phyloP scores from a whole-genome alignment of 2,113 vertebrate genomes.

The Poeciliopsis turrubarensis region DNA sequence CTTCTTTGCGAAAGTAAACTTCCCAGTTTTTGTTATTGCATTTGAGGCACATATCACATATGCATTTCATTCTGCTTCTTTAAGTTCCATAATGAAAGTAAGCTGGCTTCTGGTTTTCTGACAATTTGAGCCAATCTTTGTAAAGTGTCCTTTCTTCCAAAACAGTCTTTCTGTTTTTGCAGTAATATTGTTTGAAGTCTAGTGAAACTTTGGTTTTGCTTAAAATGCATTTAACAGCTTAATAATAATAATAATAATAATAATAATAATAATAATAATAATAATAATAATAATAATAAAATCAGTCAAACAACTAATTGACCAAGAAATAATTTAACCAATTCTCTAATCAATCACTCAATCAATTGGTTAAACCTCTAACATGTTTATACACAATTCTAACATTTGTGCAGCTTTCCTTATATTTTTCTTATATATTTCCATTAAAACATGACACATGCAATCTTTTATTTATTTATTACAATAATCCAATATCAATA shows the following conservation, averaged over 20 bases:
- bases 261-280: not conserved
- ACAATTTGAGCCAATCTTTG: slow-evolving; percentile 21
- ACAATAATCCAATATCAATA: not conserved
- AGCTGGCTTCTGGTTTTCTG: slow-evolving; percentile 11
- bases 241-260: too few species aligned
- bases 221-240: not conserved
- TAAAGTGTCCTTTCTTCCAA: not conserved
- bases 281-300: too few species aligned
- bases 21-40: slow-evolving; percentile 16
- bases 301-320: not conserved
- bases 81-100: slow-evolving; percentile 16
- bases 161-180: not conserved
- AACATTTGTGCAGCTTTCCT: too few species aligned
- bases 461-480: too few species aligned
- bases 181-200: not conserved
- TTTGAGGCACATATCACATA: slow-evolving; percentile 24
- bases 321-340: too few species aligned
- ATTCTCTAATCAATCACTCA: too few species aligned
- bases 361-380: too few species aligned
- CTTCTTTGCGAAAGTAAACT: not conserved
- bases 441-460: too few species aligned
- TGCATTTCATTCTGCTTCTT: slow-evolving; percentile 18
- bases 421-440: too few species aligned
- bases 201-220: not conserved
- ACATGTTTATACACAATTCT: too few species aligned